phyloP scores from a whole-genome alignment of 2,113 vertebrate species.

The Cottus gobio region DNA sequence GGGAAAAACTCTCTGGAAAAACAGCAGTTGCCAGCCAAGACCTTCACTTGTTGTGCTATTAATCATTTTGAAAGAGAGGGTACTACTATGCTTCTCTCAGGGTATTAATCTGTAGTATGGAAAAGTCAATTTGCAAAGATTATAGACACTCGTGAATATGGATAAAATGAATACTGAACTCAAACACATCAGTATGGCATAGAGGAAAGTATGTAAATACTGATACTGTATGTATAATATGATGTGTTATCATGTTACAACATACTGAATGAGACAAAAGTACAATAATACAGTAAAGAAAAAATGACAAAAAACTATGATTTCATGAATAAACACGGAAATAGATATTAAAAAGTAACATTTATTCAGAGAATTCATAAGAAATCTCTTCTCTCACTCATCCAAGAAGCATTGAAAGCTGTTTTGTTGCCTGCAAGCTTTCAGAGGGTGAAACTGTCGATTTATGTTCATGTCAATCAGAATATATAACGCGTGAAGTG shows the following conservation, averaged over 20 bases:
- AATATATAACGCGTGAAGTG: constrained; percentile 9
- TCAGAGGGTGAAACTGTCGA: neutral
- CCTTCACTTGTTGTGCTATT: constrained; percentile 1
- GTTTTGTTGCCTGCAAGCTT: neutral
- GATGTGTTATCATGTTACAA: neutral
- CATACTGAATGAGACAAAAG: neutral
- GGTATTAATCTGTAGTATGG: neutral
- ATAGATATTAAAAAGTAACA: neutral
- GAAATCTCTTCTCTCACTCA: neutral
- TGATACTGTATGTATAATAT: neutral
- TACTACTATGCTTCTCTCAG: neutral
- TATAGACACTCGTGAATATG: neutral
- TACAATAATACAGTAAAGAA: neutral
- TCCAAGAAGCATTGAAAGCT: neutral
- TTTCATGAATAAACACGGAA: no score
- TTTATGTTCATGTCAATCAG: constrained; percentile 6
- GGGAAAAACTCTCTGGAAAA: constrained; percentile 23
- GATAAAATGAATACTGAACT: neutral
- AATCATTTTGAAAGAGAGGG: constrained; percentile 6
- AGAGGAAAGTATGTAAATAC: constrained; percentile 1
- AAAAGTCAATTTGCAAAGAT: constrained; percentile 2
- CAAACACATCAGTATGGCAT: neutral
- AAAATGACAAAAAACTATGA: no score
- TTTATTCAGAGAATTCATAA: neutral
- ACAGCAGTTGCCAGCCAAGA: neutral